Evolutionary conservation across 2,797 vertebrate species (phyloP).

Genomic region (Eupleurogrammus muticus): DNA sequence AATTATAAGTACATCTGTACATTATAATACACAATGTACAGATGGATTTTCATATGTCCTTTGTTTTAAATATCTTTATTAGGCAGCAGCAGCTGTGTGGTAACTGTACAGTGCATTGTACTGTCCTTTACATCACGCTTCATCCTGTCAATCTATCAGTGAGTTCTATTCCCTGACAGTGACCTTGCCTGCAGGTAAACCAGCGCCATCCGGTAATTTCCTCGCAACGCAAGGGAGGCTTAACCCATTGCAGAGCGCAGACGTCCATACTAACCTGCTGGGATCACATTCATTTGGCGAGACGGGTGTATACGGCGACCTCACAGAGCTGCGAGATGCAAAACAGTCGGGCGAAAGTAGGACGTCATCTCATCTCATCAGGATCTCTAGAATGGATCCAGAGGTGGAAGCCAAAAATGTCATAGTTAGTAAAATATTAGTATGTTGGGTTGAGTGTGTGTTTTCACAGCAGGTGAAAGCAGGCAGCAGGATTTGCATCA

Average conservation of each 20-base stretch:
- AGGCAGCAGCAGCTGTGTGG: conserved; percentile 8
- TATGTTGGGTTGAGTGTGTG: too few relatives aligned
- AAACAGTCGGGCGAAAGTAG: background rate
- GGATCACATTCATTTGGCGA: conserved; percentile 8
- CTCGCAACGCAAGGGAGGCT: conserved; percentile 26
- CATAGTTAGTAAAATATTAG: too few relatives aligned
- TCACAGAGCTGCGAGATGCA: background rate
- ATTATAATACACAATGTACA: background rate
- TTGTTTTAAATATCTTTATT: background rate
- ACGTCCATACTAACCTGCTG: conserved; percentile 13
- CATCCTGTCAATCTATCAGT: background rate
- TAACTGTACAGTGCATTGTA: conserved; percentile 2
- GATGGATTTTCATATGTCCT: background rate
- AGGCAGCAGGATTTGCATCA: too few relatives aligned
- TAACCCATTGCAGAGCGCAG: conserved; percentile 19
- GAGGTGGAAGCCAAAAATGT: background rate
- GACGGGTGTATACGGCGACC: conserved; percentile 5
- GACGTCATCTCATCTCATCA: conserved; percentile 1
- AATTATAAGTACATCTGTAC: too few relatives aligned
- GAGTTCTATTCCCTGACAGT: conserved; percentile 31
- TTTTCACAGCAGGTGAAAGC: too few relatives aligned
- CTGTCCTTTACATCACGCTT: conserved; percentile 36
- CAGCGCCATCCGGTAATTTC: conserved; percentile 11
- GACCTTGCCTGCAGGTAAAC: conserved; percentile 54
- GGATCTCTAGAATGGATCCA: background rate